These are phyloP conservation scores for Podarcis siculus DNA, from an alignment of 2,797 vertebrate genomes.

Conservation along the genomic window DNA sequence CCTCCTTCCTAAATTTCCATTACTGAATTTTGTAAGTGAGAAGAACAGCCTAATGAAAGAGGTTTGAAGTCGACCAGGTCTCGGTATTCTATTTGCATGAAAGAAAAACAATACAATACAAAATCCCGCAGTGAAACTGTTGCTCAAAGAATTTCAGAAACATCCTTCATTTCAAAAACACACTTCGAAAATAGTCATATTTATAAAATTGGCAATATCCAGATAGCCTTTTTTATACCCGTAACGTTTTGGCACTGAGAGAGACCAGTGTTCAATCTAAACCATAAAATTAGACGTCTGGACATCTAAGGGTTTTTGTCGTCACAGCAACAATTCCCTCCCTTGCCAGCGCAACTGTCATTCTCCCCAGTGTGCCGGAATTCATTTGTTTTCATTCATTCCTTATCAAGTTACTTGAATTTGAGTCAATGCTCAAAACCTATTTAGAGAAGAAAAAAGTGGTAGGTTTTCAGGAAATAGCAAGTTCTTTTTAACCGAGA, in stretches of 20 bases:
- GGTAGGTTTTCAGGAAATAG: slow-evolving; percentile 83
- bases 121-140: background rate
- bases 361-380: slow-evolving; percentile 57
- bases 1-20: background rate
- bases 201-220: slow-evolving; percentile 3
- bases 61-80: background rate
- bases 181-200: background rate
- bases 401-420: slow-evolving; percentile 77
- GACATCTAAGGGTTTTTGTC: slow-evolving; percentile 17
- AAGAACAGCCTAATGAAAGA: background rate
- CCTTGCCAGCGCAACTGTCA: slow-evolving; percentile 33
- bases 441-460: slow-evolving; percentile 47
- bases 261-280: background rate
- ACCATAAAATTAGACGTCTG: slow-evolving; percentile 20
- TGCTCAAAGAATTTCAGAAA: background rate
- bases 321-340: slow-evolving; percentile 38
- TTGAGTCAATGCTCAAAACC: slow-evolving; percentile 71
- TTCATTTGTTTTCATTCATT: slow-evolving; percentile 73
- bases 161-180: background rate
- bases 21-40: background rate
- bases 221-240: slow-evolving; percentile 19
- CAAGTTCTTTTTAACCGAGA: slow-evolving; percentile 84
- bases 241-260: fast-evolving
- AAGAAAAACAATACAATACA: background rate
- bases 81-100: background rate